Evolutionary conservation across 2,888 invertebrate genomes (phyloP).

Genomic region (Drosophila quinaria): DNA sequence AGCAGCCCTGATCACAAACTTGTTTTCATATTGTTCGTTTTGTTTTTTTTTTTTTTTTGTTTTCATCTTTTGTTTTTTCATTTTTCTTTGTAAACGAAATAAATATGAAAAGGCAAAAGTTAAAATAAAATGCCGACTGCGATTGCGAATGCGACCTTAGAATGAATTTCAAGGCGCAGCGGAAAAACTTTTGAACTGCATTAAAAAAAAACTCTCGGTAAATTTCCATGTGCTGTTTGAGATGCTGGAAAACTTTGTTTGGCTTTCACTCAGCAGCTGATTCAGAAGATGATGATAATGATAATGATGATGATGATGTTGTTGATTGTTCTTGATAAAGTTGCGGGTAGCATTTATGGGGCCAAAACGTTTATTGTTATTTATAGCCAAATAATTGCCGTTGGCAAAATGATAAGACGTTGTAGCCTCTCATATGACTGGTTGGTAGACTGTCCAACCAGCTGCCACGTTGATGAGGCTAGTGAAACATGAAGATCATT

Average conservation of each 20-base stretch:
- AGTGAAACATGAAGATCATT: slow-evolving; percentile 36
- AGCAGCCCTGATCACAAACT: slow-evolving; percentile 52
- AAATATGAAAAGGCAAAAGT: slow-evolving; percentile 36
- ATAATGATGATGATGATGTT: slow-evolving; percentile 6
- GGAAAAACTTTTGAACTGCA: slow-evolving; percentile 36
- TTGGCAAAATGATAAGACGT: slow-evolving; percentile 47
- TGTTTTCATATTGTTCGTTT: slow-evolving; percentile 44
- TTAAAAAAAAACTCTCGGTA: slow-evolving; percentile 30
- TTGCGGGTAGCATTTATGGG: slow-evolving; percentile 42
- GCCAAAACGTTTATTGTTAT: slow-evolving; percentile 69
- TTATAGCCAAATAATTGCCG: slow-evolving; percentile 70
- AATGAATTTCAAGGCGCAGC: slow-evolving; percentile 52
- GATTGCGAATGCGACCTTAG: slow-evolving; percentile 48
- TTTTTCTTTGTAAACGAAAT: slow-evolving; percentile 19
- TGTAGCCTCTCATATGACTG: slow-evolving; percentile 29
- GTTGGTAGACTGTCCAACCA: slow-evolving; percentile 5
- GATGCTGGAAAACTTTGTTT: slow-evolving; percentile 19
- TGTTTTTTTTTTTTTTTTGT: slow-evolving; percentile 16
- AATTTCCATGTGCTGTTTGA: slow-evolving; percentile 43
- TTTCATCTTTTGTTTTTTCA: slow-evolving; percentile 13
- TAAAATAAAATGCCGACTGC: not conserved
- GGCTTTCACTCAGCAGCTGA: slow-evolving; percentile 36
- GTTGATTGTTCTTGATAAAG: slow-evolving; percentile 46
- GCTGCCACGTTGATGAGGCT: slow-evolving; percentile 46
- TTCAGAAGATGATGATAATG: slow-evolving; percentile 1